A percentile compares a stretch with the other conserved stretches of the same genome.
These are phyloP conservation scores for Chaetops frenatus DNA, from an alignment of 2,113 vertebrate genomes.

Conservation along the genomic window DNA sequence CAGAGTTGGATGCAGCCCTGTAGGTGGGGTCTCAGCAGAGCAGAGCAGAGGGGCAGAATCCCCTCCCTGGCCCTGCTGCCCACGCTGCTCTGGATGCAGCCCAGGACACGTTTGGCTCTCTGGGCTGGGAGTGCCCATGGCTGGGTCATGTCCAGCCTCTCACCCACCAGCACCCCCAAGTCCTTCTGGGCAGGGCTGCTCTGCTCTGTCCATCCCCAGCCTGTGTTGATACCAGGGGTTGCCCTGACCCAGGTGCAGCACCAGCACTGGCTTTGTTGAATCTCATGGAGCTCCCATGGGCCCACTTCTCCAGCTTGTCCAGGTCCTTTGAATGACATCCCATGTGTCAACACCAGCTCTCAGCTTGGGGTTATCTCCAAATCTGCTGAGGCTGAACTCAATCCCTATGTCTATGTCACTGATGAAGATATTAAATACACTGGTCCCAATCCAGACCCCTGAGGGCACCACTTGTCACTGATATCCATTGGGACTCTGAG, in stretches of 20 bases:
- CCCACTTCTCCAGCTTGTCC: background rate
- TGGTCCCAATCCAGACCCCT: rapidly evolving
- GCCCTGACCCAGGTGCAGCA: background rate
- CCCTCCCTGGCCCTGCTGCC: background rate
- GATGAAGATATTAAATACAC: background rate
- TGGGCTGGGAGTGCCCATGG: rapidly evolving
- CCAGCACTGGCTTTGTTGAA: background rate
- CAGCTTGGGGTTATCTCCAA: background rate
- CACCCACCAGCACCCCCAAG: background rate
- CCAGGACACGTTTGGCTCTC: background rate
- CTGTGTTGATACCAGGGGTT: rapidly evolving
- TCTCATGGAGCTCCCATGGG: background rate
- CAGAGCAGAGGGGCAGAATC: background rate
- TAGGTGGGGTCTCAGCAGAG: background rate
- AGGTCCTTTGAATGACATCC: background rate
- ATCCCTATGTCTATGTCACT: background rate
- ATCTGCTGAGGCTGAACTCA: rapidly evolving
- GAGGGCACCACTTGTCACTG: background rate
- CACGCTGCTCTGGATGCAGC: rapidly evolving
- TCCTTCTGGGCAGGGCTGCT: rapidly evolving
- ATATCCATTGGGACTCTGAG: background rate
- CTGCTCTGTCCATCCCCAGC: background rate
- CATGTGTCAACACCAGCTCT: background rate
- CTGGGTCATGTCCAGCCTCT: background rate
- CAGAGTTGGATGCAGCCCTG: rapidly evolving